Base-by-base conservation (phyloP, 37 sponge, comb jelly and placozoan species). In the Beroe forskalii region DNA sequence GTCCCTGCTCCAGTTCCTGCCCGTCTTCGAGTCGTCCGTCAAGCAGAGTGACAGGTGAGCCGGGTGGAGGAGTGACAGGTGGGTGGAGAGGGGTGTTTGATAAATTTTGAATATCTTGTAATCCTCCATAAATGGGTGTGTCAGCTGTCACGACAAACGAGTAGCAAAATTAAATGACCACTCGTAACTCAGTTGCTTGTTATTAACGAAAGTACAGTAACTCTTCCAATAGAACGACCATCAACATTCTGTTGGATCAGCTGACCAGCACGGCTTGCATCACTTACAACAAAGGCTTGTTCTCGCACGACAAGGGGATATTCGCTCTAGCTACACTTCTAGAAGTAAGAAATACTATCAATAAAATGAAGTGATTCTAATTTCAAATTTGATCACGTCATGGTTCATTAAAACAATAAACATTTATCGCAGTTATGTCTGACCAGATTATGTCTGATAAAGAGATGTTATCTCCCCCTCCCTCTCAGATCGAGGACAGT, bases 1-100 rank as follows among this genome's bases (percentile, higher is more conserved):
- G 62, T 89, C 89, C 19, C 33, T 89, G 30, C 62, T 36, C 14
- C 89, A 89, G 62, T 89, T 89, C 35, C 62, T 89, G 22, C 61
- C 61, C n/a, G 62, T 89, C 32, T 89, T 62, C 22, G 61, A 60
- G 62, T 36, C 60, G 8, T 89, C 89, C 0, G 62, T 89, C 8
- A 62, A 62, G n/a, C 89, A 89, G 35, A 62, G 62, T 19, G 89
- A 89, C 28, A 89, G 89, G 75, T 72, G 35, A 12, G 75, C n/a
- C n/a, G n/a, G n/a, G n/a, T n/a, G n/a, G n/a, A n/a, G n/a, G n/a
- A n/a, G n/a, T n/a, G n/a, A n/a, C n/a, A n/a, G n/a, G n/a, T n/a
- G n/a, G n/a, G n/a, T n/a, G n/a, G n/a, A n/a, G n/a, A n/a, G n/a
- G n/a, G n/a, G n/a, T n/a, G n/a, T n/a, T n/a, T n/a, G n/a, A n/a